Conservation (phyloP, 2,888 invertebrate genomes). For the Globia sparganii region DNA sequence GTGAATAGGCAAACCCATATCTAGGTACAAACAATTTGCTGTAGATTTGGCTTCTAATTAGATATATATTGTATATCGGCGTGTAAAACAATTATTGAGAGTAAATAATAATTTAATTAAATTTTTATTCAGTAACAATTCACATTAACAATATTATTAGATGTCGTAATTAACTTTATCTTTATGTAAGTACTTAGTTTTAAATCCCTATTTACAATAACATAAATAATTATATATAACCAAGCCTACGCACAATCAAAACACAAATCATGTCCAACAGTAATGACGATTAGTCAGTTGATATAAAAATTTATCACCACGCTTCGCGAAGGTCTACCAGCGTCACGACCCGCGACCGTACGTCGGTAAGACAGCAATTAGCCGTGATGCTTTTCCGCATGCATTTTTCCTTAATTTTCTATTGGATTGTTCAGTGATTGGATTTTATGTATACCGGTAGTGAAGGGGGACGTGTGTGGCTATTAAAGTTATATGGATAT, state of each 20-base stretch:
- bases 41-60: no score
- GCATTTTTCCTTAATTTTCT: conserved; percentile 63
- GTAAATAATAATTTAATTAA: no score
- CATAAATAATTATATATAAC: background rate
- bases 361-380: conserved; percentile 39
- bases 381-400: conserved; percentile 50
- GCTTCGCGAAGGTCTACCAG: conserved; percentile 51
- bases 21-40: no score
- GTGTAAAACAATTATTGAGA: no score
- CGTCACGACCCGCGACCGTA: conserved; percentile 53
- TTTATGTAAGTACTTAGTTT: background rate
- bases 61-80: no score
- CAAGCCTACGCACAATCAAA: conserved; percentile 3
- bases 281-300: conserved; percentile 45
- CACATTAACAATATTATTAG: no score
- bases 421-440: conserved; percentile 44
- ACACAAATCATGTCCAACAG: conserved; percentile 47
- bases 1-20: no score
- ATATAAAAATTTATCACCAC: conserved; percentile 63
- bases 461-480: conserved; percentile 46
- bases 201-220: background rate
- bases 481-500: conserved; percentile 3
- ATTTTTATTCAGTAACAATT: no score
- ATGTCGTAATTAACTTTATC: background rate
- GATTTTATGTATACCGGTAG: conserved; percentile 50